Evolutionary conservation across 2,797 vertebrate genomes (phyloP).

Genomic region (Labroides dimidiatus): DNA sequence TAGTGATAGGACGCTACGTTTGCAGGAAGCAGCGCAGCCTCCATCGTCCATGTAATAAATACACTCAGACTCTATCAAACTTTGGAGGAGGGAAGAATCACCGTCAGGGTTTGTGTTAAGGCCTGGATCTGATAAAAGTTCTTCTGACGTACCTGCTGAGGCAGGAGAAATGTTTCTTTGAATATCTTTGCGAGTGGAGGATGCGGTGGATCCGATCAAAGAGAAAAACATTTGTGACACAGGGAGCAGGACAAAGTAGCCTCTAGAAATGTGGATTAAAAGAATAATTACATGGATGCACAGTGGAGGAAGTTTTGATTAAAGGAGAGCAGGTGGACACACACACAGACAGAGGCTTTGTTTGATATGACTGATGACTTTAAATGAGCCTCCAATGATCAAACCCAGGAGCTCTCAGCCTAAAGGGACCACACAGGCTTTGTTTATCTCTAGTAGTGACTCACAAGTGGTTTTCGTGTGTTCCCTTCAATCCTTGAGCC

Average conservation of each 20-base stretch:
- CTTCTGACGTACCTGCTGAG: slow-evolving; percentile 29
- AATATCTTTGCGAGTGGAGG: slow-evolving; percentile 25
- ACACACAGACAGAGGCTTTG: slow-evolving; percentile 1
- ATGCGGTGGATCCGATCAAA: slow-evolving; percentile 7
- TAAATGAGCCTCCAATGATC: slow-evolving; percentile 21
- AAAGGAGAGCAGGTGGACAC: slow-evolving; percentile 5
- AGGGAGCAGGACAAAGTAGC: no score
- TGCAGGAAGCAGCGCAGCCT: slow-evolving; percentile 42
- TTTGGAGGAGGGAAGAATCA: slow-evolving; percentile 38
- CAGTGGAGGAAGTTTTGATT: no score
- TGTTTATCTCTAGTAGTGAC: background rate
- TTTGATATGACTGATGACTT: slow-evolving; percentile 1
- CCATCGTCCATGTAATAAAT: slow-evolving; percentile 78
- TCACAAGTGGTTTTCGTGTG: no score
- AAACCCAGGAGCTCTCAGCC: background rate
- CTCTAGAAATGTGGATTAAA: no score
- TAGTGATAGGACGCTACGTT: slow-evolving; percentile 52
- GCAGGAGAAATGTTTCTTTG: slow-evolving; percentile 14
- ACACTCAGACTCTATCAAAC: slow-evolving; percentile 56
- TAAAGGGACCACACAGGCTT: background rate
- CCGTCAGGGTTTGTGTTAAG: slow-evolving; percentile 43
- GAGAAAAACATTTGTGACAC: slow-evolving; percentile 1
- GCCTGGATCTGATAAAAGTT: slow-evolving; percentile 23
- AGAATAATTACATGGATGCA: no score
- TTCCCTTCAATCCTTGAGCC: background rate